Evolutionary conservation across 2,113 vertebrate species (phyloP), one percentile per base, ranked within the genome.

Genomic region (Oreamnos americanus): DNA sequence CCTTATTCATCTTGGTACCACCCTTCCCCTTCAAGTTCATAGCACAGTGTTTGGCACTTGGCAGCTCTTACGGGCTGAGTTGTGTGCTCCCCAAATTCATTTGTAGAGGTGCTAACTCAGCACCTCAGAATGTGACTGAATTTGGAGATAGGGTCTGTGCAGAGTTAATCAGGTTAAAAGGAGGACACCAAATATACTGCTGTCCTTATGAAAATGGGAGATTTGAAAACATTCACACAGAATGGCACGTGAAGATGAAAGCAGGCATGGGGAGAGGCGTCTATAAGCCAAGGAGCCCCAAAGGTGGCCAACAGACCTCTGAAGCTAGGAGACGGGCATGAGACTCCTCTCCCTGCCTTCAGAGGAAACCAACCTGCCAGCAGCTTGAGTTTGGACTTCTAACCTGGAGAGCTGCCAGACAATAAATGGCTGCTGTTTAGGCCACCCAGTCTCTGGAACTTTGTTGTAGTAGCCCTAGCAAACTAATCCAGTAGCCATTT

Each of bases 91-190:
- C 58, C 19, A 93, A 88, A 93, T 74, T 74, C 87, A 23, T 82
- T 13, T 28, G 15, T 5, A 84, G 86, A 79, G 71, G 16, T n/a
- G 39, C 49, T 67, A 45, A 74, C 28, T 8, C 30, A 8, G 4
- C 23, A 64, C 45, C 58, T 85, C 74, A 62, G 25, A 55, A 43
- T 57, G 11, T 5, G 58, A 58, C 76, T 39, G 9, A 58, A 51
- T 49, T 84, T 81, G 25, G 49, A 94, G 30, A 57, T 0, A 33
- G 21, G 33, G 2, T 62, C 47, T 57, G n/a, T 71, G 49, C 30
- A 91, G 76, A 53, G n/a, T 33, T 55, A 55, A 47, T 96, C 45
- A 79, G 60, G 60, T 95, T 47, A 79, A 60, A 89, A 62, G 67
- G 28, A 67, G 33, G 5, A 76, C n/a, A 21, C n/a, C 89, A 55